These are phyloP conservation scores for Illadopsis cleaveri DNA, from an alignment of 2,113 vertebrate genomes.

Conservation along the genomic window DNA sequence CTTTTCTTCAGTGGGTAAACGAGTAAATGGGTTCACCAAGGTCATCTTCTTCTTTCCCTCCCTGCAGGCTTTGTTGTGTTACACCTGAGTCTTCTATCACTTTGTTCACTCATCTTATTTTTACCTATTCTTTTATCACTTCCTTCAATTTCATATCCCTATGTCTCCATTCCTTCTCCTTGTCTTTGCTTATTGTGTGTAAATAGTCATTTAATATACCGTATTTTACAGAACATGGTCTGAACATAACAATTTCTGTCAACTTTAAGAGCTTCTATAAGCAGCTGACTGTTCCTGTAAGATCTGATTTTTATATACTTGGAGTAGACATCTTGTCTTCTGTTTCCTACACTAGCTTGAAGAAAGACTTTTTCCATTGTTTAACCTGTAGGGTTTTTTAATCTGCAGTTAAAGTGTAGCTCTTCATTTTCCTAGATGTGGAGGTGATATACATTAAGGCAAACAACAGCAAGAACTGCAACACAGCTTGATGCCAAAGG, in stretches of 20 bases:
- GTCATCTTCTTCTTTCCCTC: background rate
- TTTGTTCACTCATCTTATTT: background rate
- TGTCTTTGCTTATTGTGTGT: background rate
- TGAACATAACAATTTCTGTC: background rate
- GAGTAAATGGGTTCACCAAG: background rate
- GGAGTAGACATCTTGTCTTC: background rate
- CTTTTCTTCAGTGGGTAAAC: background rate
- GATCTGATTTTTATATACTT: background rate
- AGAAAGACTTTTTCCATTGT: background rate
- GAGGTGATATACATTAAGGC: background rate
- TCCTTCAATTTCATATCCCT: background rate
- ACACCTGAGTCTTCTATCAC: background rate
- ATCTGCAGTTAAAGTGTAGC: background rate
- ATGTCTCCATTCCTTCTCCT: background rate
- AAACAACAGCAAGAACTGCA: background rate
- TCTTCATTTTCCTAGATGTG: background rate
- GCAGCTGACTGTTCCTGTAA: background rate
- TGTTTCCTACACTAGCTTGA: background rate
- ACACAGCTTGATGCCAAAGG: background rate
- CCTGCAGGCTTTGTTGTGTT: background rate
- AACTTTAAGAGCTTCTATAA: background rate
- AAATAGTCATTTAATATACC: background rate
- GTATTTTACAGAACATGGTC: background rate
- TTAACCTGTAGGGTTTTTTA: background rate
- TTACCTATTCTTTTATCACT: background rate